Evolutionary conservation across 2,113 vertebrate species (phyloP), one percentile per base, ranked within the genome.

Genomic region (Phocoena phocoena): DNA sequence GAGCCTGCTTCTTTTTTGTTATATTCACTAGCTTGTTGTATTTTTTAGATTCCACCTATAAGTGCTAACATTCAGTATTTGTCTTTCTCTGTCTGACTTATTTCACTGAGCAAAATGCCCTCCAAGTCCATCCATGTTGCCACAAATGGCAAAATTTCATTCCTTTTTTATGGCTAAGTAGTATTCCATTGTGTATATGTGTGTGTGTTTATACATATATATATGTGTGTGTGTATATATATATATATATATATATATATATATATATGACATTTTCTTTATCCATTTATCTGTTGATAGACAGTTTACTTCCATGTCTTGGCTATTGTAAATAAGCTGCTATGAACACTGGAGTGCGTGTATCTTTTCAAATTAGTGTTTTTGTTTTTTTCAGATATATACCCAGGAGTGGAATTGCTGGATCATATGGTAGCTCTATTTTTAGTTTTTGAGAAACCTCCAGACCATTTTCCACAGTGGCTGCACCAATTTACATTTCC

Each of bases 221-320:
- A 3, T 47, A 0, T 53, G 4, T 53, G 3, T 47, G 47, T 50
- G 11, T 47, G 12, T 50, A 2, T 47, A 0, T 38, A 38, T 38
- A 38, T 38, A 38, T 38, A 55, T 20, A 50, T 50, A 50, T 63
- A 63, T 13, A 63, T 55, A 55, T 55, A 55, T 20, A 50, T 50
- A 50, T 63, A 63, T 13, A 63, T 55, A 55, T 55, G 55, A 55
- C 55, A 55, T 60, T 60, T 25, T 60, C 62, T 31, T 65, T 65
- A 63, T 28, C 62, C 62, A 63, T 63, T 63, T 11, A 65, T 65
- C 62, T 80, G 12, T 80, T 58, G 77, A 80, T 80, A 33, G n/a
- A 53, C 33, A 33, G 20, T 14, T 55, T 55, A 12, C 33, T 55
- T 79, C 76, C n/a, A 36, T 80, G 47, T 58, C 50, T 53, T 79